phyloP scores from a whole-genome alignment of 2,888 invertebrate species.

The Chrysotoxum bicinctum region DNA sequence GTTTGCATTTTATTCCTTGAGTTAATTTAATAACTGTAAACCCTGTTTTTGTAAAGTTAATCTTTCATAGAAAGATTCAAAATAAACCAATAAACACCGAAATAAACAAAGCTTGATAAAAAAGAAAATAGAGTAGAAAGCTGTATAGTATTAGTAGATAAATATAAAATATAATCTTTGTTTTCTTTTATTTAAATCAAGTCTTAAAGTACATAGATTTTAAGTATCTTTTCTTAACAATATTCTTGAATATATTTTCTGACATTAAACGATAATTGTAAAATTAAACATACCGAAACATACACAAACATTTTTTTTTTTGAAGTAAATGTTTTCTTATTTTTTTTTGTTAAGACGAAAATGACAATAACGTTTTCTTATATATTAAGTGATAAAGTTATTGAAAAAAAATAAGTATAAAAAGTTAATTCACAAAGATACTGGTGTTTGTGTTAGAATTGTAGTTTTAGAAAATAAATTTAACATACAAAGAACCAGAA shows the following conservation, averaged over 20 bases:
- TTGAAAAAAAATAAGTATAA: conserved; percentile 12
- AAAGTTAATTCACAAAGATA: conserved; percentile 5
- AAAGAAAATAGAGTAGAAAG: conserved; percentile 35
- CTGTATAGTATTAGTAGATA: conserved; percentile 44
- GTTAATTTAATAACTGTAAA: conserved; percentile 1
- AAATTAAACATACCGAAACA: conserved; percentile 44
- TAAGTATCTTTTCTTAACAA: not conserved
- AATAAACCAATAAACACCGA: conserved; percentile 55
- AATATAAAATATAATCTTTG: conserved; percentile 34
- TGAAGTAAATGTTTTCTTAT: not conserved
- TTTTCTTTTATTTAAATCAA: conserved; percentile 46
- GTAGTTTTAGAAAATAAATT: conserved; percentile 9
- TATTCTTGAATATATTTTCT: not conserved
- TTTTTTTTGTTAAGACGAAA: not conserved
- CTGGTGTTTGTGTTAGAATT: conserved; percentile 41
- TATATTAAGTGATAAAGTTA: conserved; percentile 33
- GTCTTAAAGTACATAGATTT: not conserved
- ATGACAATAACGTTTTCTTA: conserved; percentile 36
- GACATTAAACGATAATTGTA: conserved; percentile 38
- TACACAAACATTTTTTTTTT: conserved; percentile 43
- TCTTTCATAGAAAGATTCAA: not conserved
- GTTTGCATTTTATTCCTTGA: conserved; percentile 36
- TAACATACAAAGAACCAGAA: conserved; percentile 33
- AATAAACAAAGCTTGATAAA: conserved; percentile 57
- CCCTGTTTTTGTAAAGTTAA: not conserved